These are phyloP conservation scores for Allolobophora icterica DNA, from an alignment of 2,888 invertebrate genomes.

Conservation along the genomic window DNA sequence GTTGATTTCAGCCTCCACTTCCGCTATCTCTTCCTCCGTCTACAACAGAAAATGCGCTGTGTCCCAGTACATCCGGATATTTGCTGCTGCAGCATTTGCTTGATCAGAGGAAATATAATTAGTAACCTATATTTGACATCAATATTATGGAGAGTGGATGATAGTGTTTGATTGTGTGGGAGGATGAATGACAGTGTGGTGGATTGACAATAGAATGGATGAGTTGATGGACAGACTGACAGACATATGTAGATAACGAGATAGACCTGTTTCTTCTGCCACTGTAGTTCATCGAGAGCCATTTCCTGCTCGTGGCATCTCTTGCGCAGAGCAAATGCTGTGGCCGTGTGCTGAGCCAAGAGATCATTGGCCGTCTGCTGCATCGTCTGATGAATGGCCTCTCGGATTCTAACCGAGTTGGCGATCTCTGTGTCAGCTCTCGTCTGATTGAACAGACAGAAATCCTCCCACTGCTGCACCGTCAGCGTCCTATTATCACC, in stretches of 20 bases:
- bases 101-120: not conserved
- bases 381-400: slow-evolving; percentile 32
- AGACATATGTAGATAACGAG: not conserved
- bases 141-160: not conserved
- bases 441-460: slow-evolving; percentile 12
- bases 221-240: not conserved
- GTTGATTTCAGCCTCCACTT: slow-evolving; percentile 31
- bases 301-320: slow-evolving; percentile 35
- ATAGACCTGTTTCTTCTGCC: slow-evolving; percentile 35
- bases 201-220: not conserved
- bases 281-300: slow-evolving; percentile 35
- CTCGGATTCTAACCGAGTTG: slow-evolving; percentile 32
- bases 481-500: slow-evolving; percentile 28
- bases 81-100: not conserved
- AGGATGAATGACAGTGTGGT: not conserved
- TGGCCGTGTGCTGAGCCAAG: slow-evolving; percentile 33
- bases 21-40: slow-evolving; percentile 32
- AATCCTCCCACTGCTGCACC: slow-evolving; percentile 39
- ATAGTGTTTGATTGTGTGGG: not conserved
- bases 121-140: not conserved
- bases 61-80: not conserved
- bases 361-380: slow-evolving; percentile 35
- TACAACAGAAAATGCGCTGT: not conserved
- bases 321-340: slow-evolving; percentile 39
- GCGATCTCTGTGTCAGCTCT: not conserved